Base-by-base conservation (phyloP, 2,113 vertebrate genomes). In the Nothoprocta perdicaria region DNA sequence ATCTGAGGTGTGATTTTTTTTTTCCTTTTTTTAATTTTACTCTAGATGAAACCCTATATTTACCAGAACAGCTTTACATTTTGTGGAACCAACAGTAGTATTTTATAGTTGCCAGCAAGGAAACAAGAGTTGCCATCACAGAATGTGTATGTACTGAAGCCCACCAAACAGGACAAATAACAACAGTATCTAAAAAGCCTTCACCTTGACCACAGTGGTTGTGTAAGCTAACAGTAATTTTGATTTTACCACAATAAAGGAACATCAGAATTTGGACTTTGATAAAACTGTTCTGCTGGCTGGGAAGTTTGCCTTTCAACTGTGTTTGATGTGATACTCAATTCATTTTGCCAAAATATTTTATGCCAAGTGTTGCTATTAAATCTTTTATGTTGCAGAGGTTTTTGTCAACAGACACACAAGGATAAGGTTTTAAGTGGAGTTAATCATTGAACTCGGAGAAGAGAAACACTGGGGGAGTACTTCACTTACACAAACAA, bases 401-500 rank as follows among this genome's bases (percentile, higher is more conserved):
- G 71, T 86, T 97, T 94, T 92, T 93, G 93, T 96, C 95, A 94
- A 94, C 87, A 95, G 73, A 46, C 68, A 29, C 48, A 69, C 68
- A 75, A 65, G 61, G 53, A 80, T 41, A 94, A 53, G 40, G 43
- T 85, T 96, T 96, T 94, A 92, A 88, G 80, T 92, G 80, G 91
- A 90, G 78, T 93, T 97, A 97, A 94, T 94, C 76, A 87, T 35
- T 93, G 81, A 93, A 88, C 71, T 95, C 53, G 78, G 71, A 89
- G 86, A 84, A 95, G 58, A 91, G 90, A 92, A 92, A 83, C 92
- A 82, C 43, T 84, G 53, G 61, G 69, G 80, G 80, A 74, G 68
- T 89, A n/a, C 53, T 81, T 95, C 60, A 86, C 80, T 92, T 85
- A 48, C 4, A 84, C 74, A 93, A 93, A 96, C 76, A 88, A 73